Evolutionary conservation across 2,113 vertebrate species (phyloP).

Genomic region (Coptodon rendalli): DNA sequence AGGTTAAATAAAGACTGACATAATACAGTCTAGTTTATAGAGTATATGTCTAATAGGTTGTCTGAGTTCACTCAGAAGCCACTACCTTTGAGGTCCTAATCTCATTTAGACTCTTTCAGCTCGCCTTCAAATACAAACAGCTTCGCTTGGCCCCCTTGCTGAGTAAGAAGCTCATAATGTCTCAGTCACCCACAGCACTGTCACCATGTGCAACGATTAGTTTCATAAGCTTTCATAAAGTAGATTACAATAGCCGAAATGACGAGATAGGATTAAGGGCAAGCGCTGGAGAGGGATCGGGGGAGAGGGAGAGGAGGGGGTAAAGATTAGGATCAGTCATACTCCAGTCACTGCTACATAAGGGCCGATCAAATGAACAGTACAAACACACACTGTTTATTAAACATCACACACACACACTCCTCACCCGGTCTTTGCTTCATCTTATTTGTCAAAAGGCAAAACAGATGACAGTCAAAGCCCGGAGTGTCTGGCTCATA

Average conservation of each 20-base stretch:
- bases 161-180: slow-evolving; percentile 51
- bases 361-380: slow-evolving; percentile 39
- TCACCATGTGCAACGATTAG: slow-evolving; percentile 52
- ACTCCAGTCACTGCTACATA: neutral
- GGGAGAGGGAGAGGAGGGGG: neutral
- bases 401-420: neutral
- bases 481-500: neutral
- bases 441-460: slow-evolving; percentile 27
- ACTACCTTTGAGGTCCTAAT: slow-evolving; percentile 6
- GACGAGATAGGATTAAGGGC: slow-evolving; percentile 60
- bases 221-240: slow-evolving; percentile 64
- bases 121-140: neutral
- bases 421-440: neutral
- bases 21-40: neutral
- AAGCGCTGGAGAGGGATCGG: neutral
- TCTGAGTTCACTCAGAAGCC: neutral
- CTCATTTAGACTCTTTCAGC: slow-evolving; percentile 6
- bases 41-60: neutral
- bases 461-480: slow-evolving; percentile 33
- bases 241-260: slow-evolving; percentile 61
- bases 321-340: slow-evolving; percentile 27
- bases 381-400: slow-evolving; percentile 13
- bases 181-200: slow-evolving; percentile 26
- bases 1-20: neutral
- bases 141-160: slow-evolving; percentile 7